Conservation (phyloP, 2,797 vertebrate species). For the Nothura maculosa region DNA sequence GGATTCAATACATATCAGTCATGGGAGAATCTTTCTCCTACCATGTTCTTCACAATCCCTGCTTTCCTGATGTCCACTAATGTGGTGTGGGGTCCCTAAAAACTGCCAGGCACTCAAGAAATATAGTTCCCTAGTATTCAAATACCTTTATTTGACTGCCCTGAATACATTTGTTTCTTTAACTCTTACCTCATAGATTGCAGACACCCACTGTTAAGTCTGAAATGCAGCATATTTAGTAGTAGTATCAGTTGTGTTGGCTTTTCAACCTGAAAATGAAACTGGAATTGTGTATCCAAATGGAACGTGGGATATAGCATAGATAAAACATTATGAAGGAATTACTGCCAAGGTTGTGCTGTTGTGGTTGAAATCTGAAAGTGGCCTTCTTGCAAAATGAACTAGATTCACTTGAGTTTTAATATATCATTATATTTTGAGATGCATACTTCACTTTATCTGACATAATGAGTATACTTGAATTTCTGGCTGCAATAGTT, state of each 20-base stretch:
- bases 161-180: background rate
- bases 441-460: background rate
- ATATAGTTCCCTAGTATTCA: background rate
- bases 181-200: background rate
- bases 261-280: background rate
- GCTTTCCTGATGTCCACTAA: fast-evolving
- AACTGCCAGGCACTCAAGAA: background rate
- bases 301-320: background rate
- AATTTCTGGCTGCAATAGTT: background rate
- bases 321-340: background rate
- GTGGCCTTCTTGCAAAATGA: background rate
- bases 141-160: background rate
- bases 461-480: background rate
- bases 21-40: background rate
- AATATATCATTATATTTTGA: background rate
- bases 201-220: background rate
- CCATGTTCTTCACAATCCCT: background rate
- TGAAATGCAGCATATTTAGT: background rate
- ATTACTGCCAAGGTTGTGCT: background rate
- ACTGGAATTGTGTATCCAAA: background rate
- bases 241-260: background rate
- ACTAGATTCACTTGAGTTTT: background rate
- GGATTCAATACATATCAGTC: background rate
- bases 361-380: background rate
- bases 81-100: background rate